Percentiles rank a stretch among this genome's conserved stretches.
Evolutionary conservation across 2,113 vertebrate genomes (phyloP).

Genomic region (Lota lota): DNA sequence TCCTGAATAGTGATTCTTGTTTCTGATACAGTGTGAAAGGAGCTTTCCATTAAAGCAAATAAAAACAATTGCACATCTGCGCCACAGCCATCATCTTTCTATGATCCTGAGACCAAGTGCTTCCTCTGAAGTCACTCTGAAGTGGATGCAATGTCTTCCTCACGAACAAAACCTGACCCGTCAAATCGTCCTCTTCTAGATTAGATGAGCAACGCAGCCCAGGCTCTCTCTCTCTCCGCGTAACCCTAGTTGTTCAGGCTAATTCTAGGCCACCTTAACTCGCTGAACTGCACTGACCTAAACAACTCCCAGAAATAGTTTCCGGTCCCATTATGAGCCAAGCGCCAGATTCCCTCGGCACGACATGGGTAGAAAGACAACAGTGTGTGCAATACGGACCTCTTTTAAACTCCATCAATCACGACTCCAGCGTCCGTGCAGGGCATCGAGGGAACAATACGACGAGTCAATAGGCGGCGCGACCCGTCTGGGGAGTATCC

Average conservation of each 20-base stretch:
- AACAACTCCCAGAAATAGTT: conserved; percentile 64
- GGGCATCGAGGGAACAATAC: conserved; percentile 68
- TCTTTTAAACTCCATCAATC: conserved; percentile 65
- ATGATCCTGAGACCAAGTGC: background rate
- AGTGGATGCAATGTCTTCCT: conserved; percentile 35
- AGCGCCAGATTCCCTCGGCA: conserved; percentile 53
- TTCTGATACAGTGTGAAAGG: too few species aligned
- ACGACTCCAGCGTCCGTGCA: conserved; percentile 66
- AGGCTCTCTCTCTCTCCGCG: conserved; percentile 31
- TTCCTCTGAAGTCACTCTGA: conserved; percentile 15
- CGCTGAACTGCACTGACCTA: conserved; percentile 33
- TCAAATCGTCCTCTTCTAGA: conserved; percentile 35
- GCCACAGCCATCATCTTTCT: too few species aligned
- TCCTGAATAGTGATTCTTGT: too few species aligned
- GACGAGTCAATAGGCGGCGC: conserved; percentile 64
- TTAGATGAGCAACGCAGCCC: conserved; percentile 35
- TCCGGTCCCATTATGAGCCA: conserved; percentile 49
- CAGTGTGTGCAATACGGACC: conserved; percentile 30
- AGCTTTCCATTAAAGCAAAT: too few species aligned
- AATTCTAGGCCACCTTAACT: conserved; percentile 30
- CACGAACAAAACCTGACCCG: conserved; percentile 12
- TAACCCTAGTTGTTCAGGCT: conserved; percentile 48
- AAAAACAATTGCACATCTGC: too few species aligned
- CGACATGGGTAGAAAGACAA: conserved; percentile 40
- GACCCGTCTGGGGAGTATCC: conserved; percentile 69